A percentile compares a stretch with the other conserved stretches of the same genome.
phyloP scores from a whole-genome alignment of 2,888 invertebrate species.

The Morpho deidamia region DNA sequence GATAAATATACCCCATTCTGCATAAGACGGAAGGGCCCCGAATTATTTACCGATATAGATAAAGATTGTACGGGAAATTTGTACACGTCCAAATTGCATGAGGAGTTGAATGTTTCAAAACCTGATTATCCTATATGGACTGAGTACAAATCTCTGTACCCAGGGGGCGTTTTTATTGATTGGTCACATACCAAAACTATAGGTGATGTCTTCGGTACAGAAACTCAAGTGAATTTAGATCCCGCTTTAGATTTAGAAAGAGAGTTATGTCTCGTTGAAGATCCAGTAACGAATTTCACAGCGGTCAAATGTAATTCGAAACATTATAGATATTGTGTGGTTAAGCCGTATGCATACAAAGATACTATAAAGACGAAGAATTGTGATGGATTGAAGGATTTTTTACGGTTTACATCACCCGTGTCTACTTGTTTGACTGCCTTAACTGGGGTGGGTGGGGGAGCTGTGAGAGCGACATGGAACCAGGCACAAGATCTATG shows the following conservation, averaged over 20 bases:
- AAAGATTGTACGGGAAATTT: slow-evolving; percentile 57
- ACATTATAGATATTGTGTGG: slow-evolving; percentile 59
- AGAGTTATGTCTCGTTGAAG: slow-evolving; percentile 52
- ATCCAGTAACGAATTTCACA: slow-evolving; percentile 47
- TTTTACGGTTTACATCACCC: slow-evolving; percentile 50
- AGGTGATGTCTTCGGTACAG: slow-evolving; percentile 39
- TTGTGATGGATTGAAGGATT: slow-evolving; percentile 41
- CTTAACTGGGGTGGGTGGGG: slow-evolving; percentile 41
- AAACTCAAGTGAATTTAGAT: slow-evolving; percentile 42
- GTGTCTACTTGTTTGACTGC: slow-evolving; percentile 49
- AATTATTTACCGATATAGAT: slow-evolving; percentile 51
- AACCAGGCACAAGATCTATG: slow-evolving; percentile 50
- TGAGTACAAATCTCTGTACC: slow-evolving; percentile 58
- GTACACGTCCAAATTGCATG: slow-evolving; percentile 46
- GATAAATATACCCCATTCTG: slow-evolving; percentile 41
- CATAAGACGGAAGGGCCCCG: slow-evolving; percentile 58
- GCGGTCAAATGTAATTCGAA: slow-evolving; percentile 51
- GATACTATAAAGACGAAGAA: slow-evolving; percentile 35
- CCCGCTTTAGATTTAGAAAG: slow-evolving; percentile 37
- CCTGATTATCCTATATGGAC: slow-evolving; percentile 54
- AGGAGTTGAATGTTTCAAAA: slow-evolving; percentile 42
- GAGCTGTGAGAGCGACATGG: slow-evolving; percentile 60
- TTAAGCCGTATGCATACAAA: slow-evolving; percentile 45
- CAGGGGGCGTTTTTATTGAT: slow-evolving; percentile 63
- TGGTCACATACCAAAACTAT: slow-evolving; percentile 50